Conservation (phyloP, 2,113 vertebrate genomes). For the Pristiophorus japonicus region DNA sequence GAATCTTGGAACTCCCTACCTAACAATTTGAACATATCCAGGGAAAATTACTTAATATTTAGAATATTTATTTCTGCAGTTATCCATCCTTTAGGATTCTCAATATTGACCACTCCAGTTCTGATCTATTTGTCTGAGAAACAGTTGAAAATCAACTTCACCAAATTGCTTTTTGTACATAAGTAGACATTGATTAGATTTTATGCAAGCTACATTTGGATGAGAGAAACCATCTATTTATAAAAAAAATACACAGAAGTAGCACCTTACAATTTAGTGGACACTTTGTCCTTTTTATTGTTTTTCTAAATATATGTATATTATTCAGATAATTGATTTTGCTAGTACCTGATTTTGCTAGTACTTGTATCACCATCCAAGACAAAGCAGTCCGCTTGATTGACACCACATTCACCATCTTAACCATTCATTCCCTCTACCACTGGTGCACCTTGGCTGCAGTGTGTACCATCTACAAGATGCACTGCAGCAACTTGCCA, state of each 20-base stretch:
- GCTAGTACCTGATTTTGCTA: too few species aligned
- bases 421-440: too few species aligned
- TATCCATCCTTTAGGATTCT: neutral
- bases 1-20: neutral
- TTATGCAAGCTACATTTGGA: neutral
- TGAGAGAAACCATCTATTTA: neutral
- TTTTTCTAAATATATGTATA: neutral
- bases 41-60: neutral
- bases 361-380: neutral
- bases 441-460: too few species aligned
- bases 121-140: neutral
- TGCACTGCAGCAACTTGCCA: too few species aligned
- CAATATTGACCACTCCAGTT: neutral
- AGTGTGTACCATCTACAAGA: too few species aligned
- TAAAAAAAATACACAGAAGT: too few species aligned
- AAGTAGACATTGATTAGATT: neutral
- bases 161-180: neutral
- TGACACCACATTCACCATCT: too few species aligned
- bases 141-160: neutral
- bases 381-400: too few species aligned
- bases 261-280: neutral
- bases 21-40: neutral
- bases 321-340: slow-evolving; percentile 9
- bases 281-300: neutral
- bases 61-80: neutral